phyloP scores from a whole-genome alignment of 1,140 invertebrate genomes.

The Drosophila murphyi region DNA sequence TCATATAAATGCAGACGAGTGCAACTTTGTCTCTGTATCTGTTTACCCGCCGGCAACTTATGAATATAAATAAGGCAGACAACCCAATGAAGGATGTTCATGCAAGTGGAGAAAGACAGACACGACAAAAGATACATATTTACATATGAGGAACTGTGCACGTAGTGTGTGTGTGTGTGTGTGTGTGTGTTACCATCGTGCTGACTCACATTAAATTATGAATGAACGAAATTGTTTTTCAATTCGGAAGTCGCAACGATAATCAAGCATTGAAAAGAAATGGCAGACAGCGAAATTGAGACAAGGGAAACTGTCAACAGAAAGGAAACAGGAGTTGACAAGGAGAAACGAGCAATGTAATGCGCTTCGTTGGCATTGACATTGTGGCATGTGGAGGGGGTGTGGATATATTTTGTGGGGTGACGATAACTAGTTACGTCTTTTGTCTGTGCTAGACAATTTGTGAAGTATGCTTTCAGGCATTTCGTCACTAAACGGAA shows the following conservation, averaged over 20 bases:
- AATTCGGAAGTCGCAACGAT: conserved; percentile 45
- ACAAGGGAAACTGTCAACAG: too few species aligned
- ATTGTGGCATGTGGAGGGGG: conserved; percentile 6
- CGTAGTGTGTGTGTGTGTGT: conserved; percentile 8
- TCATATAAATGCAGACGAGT: conserved; percentile 24
- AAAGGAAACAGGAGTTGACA: not conserved
- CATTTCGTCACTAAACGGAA: conserved; percentile 42
- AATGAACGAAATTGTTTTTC: conserved; percentile 25
- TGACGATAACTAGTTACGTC: conserved; percentile 37
- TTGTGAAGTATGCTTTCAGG: conserved; percentile 46
- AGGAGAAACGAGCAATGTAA: not conserved
- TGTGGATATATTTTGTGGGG: not conserved
- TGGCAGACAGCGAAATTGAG: not conserved
- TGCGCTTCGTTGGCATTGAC: conserved; percentile 22
- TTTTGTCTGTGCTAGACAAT: conserved; percentile 41
- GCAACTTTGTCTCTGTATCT: conserved; percentile 27
- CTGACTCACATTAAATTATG: not conserved
- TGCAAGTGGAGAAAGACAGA: not conserved
- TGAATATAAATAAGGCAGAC: conserved; percentile 54
- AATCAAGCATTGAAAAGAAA: conserved; percentile 23
- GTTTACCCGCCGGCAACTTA: conserved; percentile 31
- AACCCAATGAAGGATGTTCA: conserved; percentile 18
- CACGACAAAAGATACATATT: conserved; percentile 33
- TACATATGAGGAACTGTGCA: conserved; percentile 42
- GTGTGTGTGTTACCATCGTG: not conserved